Percentiles rank a stretch among this genome's conserved stretches.
phyloP scores from a whole-genome alignment of 2,888 invertebrate species.

The Diarsia rubi region DNA sequence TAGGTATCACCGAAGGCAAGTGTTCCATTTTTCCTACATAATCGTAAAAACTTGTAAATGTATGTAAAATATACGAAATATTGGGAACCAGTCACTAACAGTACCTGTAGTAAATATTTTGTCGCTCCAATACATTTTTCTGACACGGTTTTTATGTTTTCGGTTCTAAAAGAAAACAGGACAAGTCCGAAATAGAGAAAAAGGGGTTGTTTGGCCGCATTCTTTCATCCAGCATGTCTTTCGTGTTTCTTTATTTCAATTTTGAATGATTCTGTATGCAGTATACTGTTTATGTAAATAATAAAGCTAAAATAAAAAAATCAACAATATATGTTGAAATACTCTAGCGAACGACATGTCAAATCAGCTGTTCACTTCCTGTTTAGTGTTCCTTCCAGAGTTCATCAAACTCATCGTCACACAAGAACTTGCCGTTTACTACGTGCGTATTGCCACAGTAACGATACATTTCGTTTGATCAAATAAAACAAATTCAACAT shows the following conservation, averaged over 20 bases:
- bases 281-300: background rate
- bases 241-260: too few relatives aligned
- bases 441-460: too few relatives aligned
- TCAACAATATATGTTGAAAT: background rate
- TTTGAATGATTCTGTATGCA: background rate
- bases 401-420: background rate
- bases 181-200: constrained; percentile 32
- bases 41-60: constrained; percentile 52
- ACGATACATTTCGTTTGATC: too few relatives aligned
- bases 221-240: background rate
- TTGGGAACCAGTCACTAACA: constrained; percentile 54
- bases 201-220: background rate
- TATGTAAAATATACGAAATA: constrained; percentile 63
- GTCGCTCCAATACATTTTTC: constrained; percentile 58
- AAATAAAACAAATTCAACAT: too few relatives aligned
- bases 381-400: too few relatives aligned
- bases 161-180: constrained; percentile 4
- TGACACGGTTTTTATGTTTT: constrained; percentile 55
- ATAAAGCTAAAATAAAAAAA: background rate
- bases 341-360: background rate
- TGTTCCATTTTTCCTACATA: constrained; percentile 7
- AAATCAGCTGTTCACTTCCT: background rate
- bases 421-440: too few relatives aligned
- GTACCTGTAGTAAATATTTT: constrained; percentile 65
- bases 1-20: background rate